Base-by-base conservation (phyloP, 2,888 invertebrate genomes). In the Reticulitermes lucifugus region DNA sequence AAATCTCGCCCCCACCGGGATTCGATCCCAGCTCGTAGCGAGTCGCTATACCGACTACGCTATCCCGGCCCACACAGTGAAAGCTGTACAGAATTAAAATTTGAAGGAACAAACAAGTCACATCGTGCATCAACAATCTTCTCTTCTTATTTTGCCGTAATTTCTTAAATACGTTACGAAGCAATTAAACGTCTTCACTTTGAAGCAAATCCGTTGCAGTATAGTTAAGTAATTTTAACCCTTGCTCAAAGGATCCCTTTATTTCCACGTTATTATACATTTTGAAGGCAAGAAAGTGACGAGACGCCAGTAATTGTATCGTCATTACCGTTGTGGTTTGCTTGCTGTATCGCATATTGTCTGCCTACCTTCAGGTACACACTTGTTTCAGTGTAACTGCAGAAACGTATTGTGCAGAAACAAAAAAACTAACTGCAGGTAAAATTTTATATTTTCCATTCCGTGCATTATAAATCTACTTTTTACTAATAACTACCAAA, bases 321-420 rank as follows among this genome's bases (percentile, higher is more conserved):
- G 25, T 9, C 65, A 65, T 65, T 65, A 65, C 14, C 65, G 12
- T n/a, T 12, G 25, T 65, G n/a, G 65, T n/a, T 65, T 65, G 65
- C 65, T 21, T 65, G 65, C 65, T 60, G 12, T 65, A n/a, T n/a
- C n/a, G 65, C 65, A 25, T n/a, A 65, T 65, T 65, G 65, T 65
- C n/a, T 25, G 65, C n/a, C 65, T 25, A 6, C 65, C 65, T 25
- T 65, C n/a, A 65, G 65, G n/a, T 65, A 65, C 65, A 65, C 25
- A 65, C 60, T 6, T 21, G 35, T 4, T 35, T 35, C 35, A 35
- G 35, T 65, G 2, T 25, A 65, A 65, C 65, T 65, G 65, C 65
- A 65, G 65, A 14, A 65, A 12, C 25, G 65, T 2, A 65, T n/a
- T n/a, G 12, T 65, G 65, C 65, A 65, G 65, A 65, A 65, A 7